A percentile compares a stretch with the other conserved stretches of the same genome.
These are phyloP conservation scores for Sciaenops ocellatus DNA, from an alignment of 2,797 vertebrate genomes.

Conservation along the genomic window DNA sequence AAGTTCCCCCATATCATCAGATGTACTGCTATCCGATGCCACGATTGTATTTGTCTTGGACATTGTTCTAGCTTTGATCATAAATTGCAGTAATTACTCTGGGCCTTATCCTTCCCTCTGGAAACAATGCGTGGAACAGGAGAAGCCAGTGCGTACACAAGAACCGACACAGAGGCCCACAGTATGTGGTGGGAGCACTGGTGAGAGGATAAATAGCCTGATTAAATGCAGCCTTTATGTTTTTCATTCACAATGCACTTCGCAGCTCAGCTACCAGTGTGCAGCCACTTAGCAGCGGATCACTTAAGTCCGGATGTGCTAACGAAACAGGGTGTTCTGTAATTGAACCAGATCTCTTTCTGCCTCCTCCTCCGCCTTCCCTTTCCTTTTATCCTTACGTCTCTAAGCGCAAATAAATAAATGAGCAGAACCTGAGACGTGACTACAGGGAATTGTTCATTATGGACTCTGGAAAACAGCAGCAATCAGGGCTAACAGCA, in stretches of 20 bases:
- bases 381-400: constrained; percentile 68
- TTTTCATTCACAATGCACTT: constrained; percentile 75
- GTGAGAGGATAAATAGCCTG: constrained; percentile 73
- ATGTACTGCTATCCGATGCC: constrained; percentile 80
- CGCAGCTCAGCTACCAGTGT: constrained; percentile 66
- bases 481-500: constrained; percentile 76
- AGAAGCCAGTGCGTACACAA: constrained; percentile 72
- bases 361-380: constrained; percentile 39
- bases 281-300: constrained; percentile 63
- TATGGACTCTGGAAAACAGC: constrained; percentile 73
- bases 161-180: constrained; percentile 56
- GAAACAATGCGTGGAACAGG: constrained; percentile 83
- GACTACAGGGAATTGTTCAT: constrained; percentile 77
- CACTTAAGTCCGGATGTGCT: constrained; percentile 71
- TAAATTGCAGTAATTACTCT: constrained; percentile 85
- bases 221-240: constrained; percentile 79
- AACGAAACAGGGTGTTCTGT: constrained; percentile 67
- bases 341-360: constrained; percentile 72
- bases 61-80: constrained; percentile 86
- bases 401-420: constrained; percentile 77
- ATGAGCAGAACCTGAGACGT: constrained; percentile 76
- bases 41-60: constrained; percentile 84
- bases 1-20: constrained; percentile 80
- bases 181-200: constrained; percentile 52
- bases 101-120: constrained; percentile 76